Evolutionary conservation across 2,113 vertebrate species (phyloP), one percentile per base, ranked within the genome.

Genomic region (Menura novaehollandiae): DNA sequence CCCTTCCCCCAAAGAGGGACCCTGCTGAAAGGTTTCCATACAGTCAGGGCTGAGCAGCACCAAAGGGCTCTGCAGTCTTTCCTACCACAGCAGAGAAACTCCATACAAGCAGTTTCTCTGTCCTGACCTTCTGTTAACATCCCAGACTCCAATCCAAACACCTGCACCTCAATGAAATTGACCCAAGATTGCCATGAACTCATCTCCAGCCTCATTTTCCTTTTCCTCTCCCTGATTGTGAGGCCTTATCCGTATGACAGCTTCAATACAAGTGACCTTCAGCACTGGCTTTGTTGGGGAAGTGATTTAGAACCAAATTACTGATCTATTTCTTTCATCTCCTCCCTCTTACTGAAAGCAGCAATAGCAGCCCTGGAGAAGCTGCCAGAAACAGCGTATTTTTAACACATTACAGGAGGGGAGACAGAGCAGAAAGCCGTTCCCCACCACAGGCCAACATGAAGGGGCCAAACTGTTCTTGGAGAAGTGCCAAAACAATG

Each of bases 231-330:
- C 41, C 84, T 39, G 53, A 55, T 62, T 85, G 60, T 10, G 66
- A 76, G 60, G 85, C 69, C 51, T 76, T 49, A 59, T 58, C 66
- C 5, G 0, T 35, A 43, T 79, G 91, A 97, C 92, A 94, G 95
- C 93, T 93, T 94, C 95, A 97, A 96, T 97, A 95, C 83, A 26
- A 37, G 85, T 33, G 83, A 97, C 97, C 97, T 98, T 97, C 95
- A 75, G 86, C 89, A 39, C 67, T 11, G 26, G 58, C 69, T 73
- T 89, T 82, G 74, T 88, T 85, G 78, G 74, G 67, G 85, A 91
- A 73, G 93, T 93, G 95, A 97, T 96, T 97, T 97, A 96, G 90
- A 92, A 92, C 64, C 93, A 95, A 91, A 94, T 96, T 86, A 94
- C 71, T 33, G 66, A 62, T 82, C 60, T 72, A 17, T 84, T 93